phyloP scores from a whole-genome alignment of 2,797 vertebrate genomes.

The Manis javanica region DNA sequence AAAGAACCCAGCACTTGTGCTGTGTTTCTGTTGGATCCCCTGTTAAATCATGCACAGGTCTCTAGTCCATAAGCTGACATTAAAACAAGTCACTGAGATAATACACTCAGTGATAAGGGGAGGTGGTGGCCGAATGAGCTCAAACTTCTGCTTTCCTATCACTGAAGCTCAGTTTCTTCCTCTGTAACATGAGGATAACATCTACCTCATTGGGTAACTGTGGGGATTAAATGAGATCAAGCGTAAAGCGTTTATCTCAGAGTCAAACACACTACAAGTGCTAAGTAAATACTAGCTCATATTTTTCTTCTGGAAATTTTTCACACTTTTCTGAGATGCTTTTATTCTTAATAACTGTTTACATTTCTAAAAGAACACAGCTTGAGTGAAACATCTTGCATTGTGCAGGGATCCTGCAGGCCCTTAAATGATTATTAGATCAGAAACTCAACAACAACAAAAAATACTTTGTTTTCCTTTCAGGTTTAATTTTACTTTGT shows the following conservation, averaged over 20 bases:
- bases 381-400: background rate
- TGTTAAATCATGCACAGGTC: background rate
- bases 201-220: background rate
- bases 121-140: background rate
- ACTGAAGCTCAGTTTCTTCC: background rate
- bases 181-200: background rate
- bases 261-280: background rate
- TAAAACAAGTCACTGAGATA: background rate
- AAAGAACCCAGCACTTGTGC: background rate
- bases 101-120: background rate
- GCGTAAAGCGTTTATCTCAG: background rate
- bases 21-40: background rate
- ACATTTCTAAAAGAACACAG: background rate
- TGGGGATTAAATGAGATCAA: background rate
- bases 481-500: conserved; percentile 1
- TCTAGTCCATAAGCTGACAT: background rate
- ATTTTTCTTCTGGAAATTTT: background rate
- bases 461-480: background rate
- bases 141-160: background rate
- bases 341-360: conserved; percentile 16
- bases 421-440: background rate
- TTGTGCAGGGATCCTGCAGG: background rate
- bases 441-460: background rate
- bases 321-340: background rate
- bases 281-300: background rate